These are phyloP conservation scores for Callinectes sapidus DNA, from an alignment of 2,888 invertebrate genomes.

Conservation along the genomic window DNA sequence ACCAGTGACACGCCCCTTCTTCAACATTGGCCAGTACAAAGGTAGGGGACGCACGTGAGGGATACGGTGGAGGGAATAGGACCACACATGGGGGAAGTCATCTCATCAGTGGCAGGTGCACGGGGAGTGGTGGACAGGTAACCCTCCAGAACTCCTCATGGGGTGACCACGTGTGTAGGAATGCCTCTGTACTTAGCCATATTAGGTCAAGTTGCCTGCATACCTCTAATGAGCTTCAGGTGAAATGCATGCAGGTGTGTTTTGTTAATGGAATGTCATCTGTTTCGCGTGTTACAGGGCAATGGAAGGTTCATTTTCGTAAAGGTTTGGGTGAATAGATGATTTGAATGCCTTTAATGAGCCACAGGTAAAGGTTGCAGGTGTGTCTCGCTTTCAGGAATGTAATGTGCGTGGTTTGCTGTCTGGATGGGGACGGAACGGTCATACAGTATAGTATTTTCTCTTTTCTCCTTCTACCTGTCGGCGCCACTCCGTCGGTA, in stretches of 20 bases:
- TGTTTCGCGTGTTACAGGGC: background rate
- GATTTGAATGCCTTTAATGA: background rate
- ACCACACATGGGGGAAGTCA: background rate
- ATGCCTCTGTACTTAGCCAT: too few species aligned
- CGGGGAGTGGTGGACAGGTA: background rate
- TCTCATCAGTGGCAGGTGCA: background rate
- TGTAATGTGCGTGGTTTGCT: background rate
- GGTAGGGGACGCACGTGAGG: too few species aligned
- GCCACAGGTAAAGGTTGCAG: background rate
- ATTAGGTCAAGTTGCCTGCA: background rate
- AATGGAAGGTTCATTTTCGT: background rate
- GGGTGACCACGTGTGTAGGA: background rate
- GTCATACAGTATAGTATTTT: background rate
- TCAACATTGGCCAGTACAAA: too few species aligned
- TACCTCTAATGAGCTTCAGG: background rate
- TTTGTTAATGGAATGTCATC: background rate
- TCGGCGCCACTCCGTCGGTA: constrained; percentile 17
- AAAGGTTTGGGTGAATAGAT: background rate
- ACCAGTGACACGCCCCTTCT: background rate
- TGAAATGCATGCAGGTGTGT: background rate
- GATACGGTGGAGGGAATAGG: too few species aligned
- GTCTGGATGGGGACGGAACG: background rate
- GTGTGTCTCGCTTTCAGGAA: background rate
- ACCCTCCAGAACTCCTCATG: background rate
- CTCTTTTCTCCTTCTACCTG: background rate